Evolutionary conservation across 2,888 invertebrate species (phyloP).

Genomic region (Himalopsyche tibetana): DNA sequence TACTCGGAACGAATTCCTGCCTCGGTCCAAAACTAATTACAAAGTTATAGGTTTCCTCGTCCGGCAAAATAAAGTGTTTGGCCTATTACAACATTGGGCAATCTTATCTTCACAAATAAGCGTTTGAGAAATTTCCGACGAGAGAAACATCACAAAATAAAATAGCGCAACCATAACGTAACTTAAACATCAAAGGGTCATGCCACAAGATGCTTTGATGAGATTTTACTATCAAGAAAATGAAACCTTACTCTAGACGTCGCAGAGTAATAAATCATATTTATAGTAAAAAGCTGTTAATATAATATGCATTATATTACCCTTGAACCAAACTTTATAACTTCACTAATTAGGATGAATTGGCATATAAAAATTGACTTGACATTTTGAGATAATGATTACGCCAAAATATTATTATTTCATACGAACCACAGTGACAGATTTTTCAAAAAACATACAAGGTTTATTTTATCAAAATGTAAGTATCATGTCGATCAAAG

Average conservation of each 20-base stretch:
- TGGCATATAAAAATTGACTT: no score
- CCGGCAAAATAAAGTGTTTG: constrained; percentile 15
- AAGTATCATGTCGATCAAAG: no score
- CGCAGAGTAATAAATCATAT: neutral
- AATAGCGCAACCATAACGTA: neutral
- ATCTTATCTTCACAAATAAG: constrained; percentile 38
- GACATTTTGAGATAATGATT: no score
- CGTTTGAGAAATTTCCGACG: constrained; percentile 45
- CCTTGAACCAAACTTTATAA: no score
- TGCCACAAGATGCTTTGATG: constrained; percentile 44
- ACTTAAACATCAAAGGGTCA: constrained; percentile 34
- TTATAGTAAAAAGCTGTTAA: neutral
- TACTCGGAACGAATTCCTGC: constrained; percentile 29
- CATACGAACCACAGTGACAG: no score
- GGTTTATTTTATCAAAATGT: no score
- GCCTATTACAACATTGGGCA: constrained; percentile 7
- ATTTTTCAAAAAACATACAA: no score
- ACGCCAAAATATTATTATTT: no score
- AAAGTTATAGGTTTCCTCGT: constrained; percentile 44
- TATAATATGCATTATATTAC: neutral
- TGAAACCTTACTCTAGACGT: constrained; percentile 5
- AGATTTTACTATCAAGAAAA: constrained; percentile 24
- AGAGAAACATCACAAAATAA: constrained; percentile 39
- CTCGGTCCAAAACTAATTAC: constrained; percentile 33
- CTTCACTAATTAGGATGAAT: no score